These are phyloP conservation scores for Eupeodes latifasciatus DNA, from an alignment of 2,888 invertebrate species.

Conservation along the genomic window DNA sequence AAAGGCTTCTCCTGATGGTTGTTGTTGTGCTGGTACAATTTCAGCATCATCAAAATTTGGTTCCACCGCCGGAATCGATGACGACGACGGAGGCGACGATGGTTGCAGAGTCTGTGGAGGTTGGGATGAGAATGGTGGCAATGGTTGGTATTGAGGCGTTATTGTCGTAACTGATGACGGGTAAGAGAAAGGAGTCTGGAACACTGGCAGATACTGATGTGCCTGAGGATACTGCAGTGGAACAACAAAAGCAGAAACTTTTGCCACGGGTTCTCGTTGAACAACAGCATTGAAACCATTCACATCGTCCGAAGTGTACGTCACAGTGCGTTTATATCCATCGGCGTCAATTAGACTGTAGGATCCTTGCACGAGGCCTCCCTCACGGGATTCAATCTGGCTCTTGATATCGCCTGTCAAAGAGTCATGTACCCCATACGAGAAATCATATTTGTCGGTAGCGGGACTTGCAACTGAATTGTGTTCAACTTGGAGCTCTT, in stretches of 20 bases:
- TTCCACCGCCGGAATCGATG: conserved; percentile 18
- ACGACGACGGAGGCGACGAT: too few relatives aligned
- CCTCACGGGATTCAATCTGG: conserved; percentile 85
- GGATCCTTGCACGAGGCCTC: conserved; percentile 85
- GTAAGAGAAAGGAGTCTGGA: conserved; percentile 63
- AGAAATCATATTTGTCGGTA: conserved; percentile 84
- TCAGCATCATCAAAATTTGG: conserved; percentile 48
- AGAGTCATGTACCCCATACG: conserved; percentile 85
- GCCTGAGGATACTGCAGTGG: conserved; percentile 55
- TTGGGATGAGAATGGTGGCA: background rate
- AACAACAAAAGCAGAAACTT: conserved; percentile 77
- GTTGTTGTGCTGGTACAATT: conserved; percentile 44
- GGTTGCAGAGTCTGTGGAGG: too few relatives aligned
- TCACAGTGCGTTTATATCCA: conserved; percentile 85
- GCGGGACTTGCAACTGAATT: conserved; percentile 79
- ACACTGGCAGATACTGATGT: conserved; percentile 69
- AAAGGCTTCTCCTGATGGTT: conserved; percentile 39
- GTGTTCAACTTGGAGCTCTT: conserved; percentile 78
- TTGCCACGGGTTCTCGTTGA: conserved; percentile 84
- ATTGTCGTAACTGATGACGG: conserved; percentile 54
- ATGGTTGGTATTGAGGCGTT: conserved; percentile 48
- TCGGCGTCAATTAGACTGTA: conserved; percentile 86
- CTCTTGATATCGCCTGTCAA: conserved; percentile 85
- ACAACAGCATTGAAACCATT: conserved; percentile 86
- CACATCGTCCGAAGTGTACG: conserved; percentile 85